Base-by-base conservation (phyloP, 1,140 invertebrate genomes). In the Drosophila sp. region DNA sequence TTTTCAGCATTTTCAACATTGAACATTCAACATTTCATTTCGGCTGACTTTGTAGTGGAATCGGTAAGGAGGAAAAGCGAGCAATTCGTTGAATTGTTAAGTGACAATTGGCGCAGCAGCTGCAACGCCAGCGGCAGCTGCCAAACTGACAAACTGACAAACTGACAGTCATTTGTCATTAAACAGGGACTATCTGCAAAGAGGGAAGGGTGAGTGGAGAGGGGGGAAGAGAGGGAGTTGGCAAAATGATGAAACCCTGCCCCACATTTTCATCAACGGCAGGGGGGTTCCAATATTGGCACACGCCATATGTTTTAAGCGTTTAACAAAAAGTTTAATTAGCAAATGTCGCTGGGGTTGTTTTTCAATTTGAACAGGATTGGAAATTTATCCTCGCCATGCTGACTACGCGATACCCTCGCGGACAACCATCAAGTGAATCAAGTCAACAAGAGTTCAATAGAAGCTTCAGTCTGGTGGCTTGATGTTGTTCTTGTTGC, bases 91-190 rank as follows among this genome's bases (percentile, higher is more conserved):
- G 64, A 70, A 67, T 80, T 70, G 66, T 61, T 56, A 38, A 57
- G 41, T 65, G 66, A 46, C 50, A 64, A 63, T 21, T 71, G 76
- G 62, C 63, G 54, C 80, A 63, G 72, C 76, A 72, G 80, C 65
- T 50, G 54, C 45, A 65, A 32, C 29, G 54, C 62, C 46, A 45
- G 40, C 48, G 36, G 56, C 43, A 71, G 38, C 79, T 80, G 74
- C 74, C 81, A 74, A 75, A 80, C 74, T 86, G 78, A 87, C 82
- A 86, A n/a, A 43, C 79, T 80, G 74, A 77, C 81, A 74, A 75
- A 80, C 74, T 86, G 78, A 87, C 82, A 86, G 58, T 78, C 83
- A 86, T 86, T 86, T 86, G 82, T 87, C 82, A 86, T 84, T 84
- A 77, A 53, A 53, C 41, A 11, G 21, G 36, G n/a, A 8, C 2